Percentiles rank a stretch among this genome's conserved stretches.
Conservation (phyloP, 2,888 invertebrate species). For the Microchrysa polita region DNA sequence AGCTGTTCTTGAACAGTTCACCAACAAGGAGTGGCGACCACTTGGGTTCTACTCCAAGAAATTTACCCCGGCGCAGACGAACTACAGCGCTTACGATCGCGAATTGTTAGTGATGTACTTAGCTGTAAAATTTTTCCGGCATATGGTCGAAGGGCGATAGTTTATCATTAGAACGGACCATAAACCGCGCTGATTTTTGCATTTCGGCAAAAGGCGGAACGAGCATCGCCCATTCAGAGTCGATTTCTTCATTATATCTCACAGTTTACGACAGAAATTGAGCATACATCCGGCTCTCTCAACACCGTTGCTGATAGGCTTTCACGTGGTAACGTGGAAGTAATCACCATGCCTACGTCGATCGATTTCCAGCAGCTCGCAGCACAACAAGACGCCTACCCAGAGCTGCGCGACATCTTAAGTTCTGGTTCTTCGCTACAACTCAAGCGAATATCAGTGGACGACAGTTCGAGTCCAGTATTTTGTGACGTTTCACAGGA, state of each 20-base stretch:
- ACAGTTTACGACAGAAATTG: not conserved
- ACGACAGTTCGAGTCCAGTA: not conserved
- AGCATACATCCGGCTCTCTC: not conserved
- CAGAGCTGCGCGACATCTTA: not conserved
- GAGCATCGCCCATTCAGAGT: not conserved
- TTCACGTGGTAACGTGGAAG: not conserved
- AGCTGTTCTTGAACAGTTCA: not conserved
- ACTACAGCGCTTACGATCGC: not conserved
- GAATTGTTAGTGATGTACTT: not conserved
- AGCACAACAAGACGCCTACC: not conserved
- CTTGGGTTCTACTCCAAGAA: not conserved
- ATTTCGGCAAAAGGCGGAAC: not conserved
- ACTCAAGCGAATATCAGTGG: not conserved
- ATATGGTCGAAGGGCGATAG: not conserved
- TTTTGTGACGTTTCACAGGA: slow-evolving; percentile 23
- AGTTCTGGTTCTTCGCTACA: not conserved
- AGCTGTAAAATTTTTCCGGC: not conserved
- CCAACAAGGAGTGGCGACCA: not conserved
- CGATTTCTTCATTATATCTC: not conserved
- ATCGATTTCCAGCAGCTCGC: not conserved
- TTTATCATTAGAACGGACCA: not conserved
- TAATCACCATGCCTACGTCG: not conserved
- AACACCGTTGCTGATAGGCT: not conserved
- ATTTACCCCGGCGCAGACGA: not conserved
- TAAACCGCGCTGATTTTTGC: not conserved